Percentiles rank a stretch among this genome's conserved stretches.
Conservation (phyloP, 1,140 invertebrate species). For the Drosophila kohkoa region DNA sequence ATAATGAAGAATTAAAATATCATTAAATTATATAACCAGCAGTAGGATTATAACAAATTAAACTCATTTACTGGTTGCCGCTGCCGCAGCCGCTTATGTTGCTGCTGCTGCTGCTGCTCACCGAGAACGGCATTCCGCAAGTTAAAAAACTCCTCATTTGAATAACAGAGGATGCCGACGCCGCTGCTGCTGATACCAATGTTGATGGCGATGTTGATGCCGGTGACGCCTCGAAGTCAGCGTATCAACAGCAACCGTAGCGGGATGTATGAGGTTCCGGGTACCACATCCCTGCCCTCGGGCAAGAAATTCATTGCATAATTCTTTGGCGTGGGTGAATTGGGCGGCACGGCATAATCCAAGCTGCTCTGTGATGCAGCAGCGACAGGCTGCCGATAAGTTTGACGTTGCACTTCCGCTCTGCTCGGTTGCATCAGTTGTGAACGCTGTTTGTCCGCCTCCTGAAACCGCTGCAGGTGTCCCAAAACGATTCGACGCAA, state of each 20-base stretch:
- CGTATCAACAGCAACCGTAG: slow-evolving; percentile 65
- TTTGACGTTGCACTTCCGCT: slow-evolving; percentile 37
- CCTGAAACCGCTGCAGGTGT: slow-evolving; percentile 66
- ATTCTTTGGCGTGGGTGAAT: slow-evolving; percentile 74
- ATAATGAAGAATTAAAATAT: slow-evolving; percentile 60
- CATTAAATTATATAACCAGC: slow-evolving; percentile 71
- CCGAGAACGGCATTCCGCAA: slow-evolving; percentile 37
- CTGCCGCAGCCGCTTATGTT: slow-evolving; percentile 7
- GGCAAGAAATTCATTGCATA: slow-evolving; percentile 76
- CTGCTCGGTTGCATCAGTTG: slow-evolving; percentile 18
- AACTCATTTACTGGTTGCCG: slow-evolving; percentile 68
- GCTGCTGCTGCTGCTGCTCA: slow-evolving; percentile 16
- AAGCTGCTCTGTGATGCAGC: slow-evolving; percentile 41
- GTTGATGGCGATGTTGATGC: neutral
- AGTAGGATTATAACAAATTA: slow-evolving; percentile 77
- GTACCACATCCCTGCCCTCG: slow-evolving; percentile 74
- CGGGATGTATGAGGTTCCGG: slow-evolving; percentile 82
- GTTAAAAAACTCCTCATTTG: slow-evolving; percentile 28
- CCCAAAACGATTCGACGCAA: slow-evolving; percentile 64
- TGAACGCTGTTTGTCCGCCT: slow-evolving; percentile 46
- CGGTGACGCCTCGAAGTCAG: slow-evolving; percentile 6
- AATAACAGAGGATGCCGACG: slow-evolving; percentile 53
- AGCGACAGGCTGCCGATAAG: slow-evolving; percentile 30
- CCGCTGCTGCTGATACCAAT: slow-evolving; percentile 26
- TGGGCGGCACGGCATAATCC: slow-evolving; percentile 57